A percentile compares a stretch with the other conserved stretches of the same genome.
Conservation (phyloP, 1,140 invertebrate species). For the Brachionus koreanus region DNA sequence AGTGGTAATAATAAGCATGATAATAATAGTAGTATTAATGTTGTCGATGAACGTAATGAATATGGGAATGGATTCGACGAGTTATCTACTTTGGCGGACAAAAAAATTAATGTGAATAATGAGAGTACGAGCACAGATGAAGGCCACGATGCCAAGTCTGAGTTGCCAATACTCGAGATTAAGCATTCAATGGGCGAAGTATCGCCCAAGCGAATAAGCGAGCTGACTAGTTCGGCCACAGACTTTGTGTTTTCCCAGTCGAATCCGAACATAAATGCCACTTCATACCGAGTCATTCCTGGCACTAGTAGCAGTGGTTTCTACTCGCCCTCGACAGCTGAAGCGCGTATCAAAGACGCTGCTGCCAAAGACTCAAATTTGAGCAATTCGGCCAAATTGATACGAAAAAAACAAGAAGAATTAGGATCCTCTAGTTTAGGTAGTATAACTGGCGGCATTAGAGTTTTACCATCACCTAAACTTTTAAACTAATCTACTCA, state of each 20-base stretch:
- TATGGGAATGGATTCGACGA: not conserved
- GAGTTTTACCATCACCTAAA: conserved; percentile 31
- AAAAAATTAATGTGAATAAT: not conserved
- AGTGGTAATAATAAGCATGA: conserved; percentile 27
- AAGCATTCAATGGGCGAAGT: not conserved
- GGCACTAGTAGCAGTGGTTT: not conserved
- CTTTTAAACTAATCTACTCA: not conserved
- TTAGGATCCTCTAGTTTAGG: conserved; percentile 34
- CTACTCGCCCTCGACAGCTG: conserved; percentile 8
- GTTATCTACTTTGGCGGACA: not conserved
- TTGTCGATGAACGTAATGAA: not conserved
- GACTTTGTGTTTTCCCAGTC: conserved; percentile 7
- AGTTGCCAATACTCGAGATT: conserved; percentile 20
- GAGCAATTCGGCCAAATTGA: not conserved
- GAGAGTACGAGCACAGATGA: not conserved
- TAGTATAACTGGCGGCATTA: conserved; percentile 39
- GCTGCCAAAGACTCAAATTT: conserved; percentile 39
- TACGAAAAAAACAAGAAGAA: conserved; percentile 12
- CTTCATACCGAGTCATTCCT: not conserved
- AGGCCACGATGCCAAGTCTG: not conserved
- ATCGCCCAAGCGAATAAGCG: not conserved
- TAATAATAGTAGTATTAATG: not conserved
- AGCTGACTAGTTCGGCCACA: not conserved
- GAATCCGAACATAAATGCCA: conserved; percentile 3
- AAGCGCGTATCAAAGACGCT: not conserved